Base-by-base conservation (phyloP, 2,797 vertebrate species). In the Menidia menidia region DNA sequence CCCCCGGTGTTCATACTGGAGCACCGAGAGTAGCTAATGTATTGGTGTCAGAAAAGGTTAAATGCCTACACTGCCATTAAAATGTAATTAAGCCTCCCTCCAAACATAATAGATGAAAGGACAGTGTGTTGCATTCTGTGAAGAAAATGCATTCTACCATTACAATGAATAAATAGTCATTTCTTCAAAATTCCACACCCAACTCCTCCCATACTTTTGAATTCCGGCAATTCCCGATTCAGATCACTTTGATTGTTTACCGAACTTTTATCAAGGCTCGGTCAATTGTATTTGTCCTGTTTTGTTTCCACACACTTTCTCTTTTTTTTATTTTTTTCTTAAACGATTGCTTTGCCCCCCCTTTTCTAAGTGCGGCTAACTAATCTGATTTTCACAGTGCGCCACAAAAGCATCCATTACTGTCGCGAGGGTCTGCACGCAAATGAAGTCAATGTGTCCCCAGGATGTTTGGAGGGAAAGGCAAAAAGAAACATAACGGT, bases 1-100 rank as follows among this genome's bases (percentile, higher is more conserved):
- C 87, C 85, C 85, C 86, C 1, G 15, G 68, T 73, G 87, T 67
- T 78, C 30, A 16, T 19, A 51, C 35, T 8, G 31, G 54, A 84
- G 78, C 77, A 73, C 76, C 76, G 47, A 76, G 79, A 69, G 73
- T 32, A 31, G 76, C 71, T 88, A 84, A 90, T 88, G 81, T 68
- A 85, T 81, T 74, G 79, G 75, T 88, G 87, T 91, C 83, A 83
- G 45, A 62, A 74, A 82, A 90, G 84, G 84, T 91, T 81, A 86
- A 90, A 89, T 66, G 59, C 71, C 78, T 77, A 71, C 45, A 31
- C 69, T 1, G 43, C 62, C 65, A 78, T 82, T 89, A 75, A 89
- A 82, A 81, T 86, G 64, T 77, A 86, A 92, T 88, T 81, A 83
- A 86, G 59, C 52, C 75, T 69, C 68, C 70, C 56, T 47, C 1